phyloP scores from a whole-genome alignment of 2,113 vertebrate species.

The Amazona guildingii region DNA sequence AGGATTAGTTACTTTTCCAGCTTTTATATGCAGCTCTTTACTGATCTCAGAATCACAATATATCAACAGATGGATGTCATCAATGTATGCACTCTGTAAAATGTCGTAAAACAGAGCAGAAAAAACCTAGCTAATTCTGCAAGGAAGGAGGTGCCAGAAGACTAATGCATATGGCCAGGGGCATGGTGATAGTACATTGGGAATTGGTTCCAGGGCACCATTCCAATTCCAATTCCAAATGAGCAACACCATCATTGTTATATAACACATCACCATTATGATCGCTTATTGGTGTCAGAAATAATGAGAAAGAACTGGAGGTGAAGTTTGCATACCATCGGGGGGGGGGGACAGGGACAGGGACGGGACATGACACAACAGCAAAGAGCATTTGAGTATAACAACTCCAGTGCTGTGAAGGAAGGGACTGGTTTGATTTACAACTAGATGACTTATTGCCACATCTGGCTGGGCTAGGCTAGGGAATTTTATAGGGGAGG shows the following conservation, averaged over 20 bases:
- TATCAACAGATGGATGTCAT: constrained; percentile 12
- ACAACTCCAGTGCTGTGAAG: background rate
- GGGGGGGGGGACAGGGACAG: background rate
- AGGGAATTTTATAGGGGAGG: background rate
- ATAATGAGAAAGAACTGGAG: background rate
- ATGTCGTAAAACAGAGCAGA: background rate
- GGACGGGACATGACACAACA: background rate
- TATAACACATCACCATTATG: background rate
- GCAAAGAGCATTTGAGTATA: background rate
- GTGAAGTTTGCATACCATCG: fast-evolving
- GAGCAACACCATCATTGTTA: background rate
- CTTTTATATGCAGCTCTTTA: background rate
- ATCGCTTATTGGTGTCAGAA: background rate
- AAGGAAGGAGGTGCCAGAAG: background rate
- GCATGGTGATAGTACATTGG: background rate
- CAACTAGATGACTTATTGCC: background rate
- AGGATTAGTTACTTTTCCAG: background rate
- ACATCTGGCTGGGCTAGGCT: background rate
- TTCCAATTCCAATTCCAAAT: background rate
- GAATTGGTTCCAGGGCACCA: background rate
- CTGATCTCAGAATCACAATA: background rate
- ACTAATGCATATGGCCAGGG: background rate
- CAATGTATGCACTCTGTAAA: background rate
- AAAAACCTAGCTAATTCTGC: background rate
- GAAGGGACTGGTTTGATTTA: background rate